Evolutionary conservation across 2,888 invertebrate species (phyloP).

Genomic region (Polyommatus iphigenia): DNA sequence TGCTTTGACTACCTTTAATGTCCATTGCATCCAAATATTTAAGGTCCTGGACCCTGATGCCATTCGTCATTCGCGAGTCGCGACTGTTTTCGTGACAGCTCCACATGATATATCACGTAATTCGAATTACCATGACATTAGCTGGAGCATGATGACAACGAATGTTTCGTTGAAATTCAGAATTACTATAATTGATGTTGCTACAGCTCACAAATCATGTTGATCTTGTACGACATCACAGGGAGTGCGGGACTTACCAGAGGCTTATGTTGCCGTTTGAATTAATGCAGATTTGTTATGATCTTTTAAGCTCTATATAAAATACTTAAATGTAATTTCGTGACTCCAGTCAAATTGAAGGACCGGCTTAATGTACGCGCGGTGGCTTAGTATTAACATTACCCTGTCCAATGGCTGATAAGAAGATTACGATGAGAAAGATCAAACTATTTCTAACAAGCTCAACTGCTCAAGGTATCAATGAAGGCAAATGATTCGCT

Average conservation of each 20-base stretch:
- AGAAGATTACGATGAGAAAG: not conserved
- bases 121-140: not conserved
- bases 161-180: constrained; percentile 7
- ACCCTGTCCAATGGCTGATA: not conserved
- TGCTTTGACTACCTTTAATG: not conserved
- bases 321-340: not conserved
- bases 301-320: not conserved
- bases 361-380: not conserved
- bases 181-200: not conserved
- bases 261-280: not conserved
- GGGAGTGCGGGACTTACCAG: not conserved
- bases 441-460: not conserved
- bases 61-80: not conserved
- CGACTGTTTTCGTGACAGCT: not conserved
- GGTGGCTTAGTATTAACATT: not conserved
- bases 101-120: not conserved
- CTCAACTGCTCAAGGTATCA: not conserved
- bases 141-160: not conserved
- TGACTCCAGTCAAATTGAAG: not conserved
- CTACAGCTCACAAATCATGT: not conserved
- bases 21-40: not conserved
- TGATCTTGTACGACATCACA: not conserved
- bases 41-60: not conserved
- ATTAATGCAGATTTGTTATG: constrained; percentile 3
- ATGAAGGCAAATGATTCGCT: constrained; percentile 1